Evolutionary conservation across 2,888 invertebrate species (phyloP), one percentile per base, ranked within the genome.

Genomic region (Catocala nupta): DNA sequence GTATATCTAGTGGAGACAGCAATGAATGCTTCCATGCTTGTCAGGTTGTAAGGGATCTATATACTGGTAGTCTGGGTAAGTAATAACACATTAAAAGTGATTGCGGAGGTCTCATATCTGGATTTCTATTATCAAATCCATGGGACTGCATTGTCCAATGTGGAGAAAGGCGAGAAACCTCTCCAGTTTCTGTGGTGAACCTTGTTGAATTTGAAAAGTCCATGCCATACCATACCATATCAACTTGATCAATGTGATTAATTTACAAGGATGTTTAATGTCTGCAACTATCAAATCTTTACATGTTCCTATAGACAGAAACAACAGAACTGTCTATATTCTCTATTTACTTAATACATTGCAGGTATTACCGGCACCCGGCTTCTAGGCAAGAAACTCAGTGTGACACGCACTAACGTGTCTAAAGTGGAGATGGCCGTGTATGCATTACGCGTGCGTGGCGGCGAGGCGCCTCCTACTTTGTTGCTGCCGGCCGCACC

Each of bases 371-470:
- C 78, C 58, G 81, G 86, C 9, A 80, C 76, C 25, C 86, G 87
- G 10, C 86, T 98, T 81, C 87, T 98, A 47, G 90, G 95, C 11
- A 95, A 96, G 39, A 98, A 98, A 89, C 89, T 96, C 53, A 91
- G 93, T 45, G 96, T 96, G 0, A 94, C 98, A 54, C 95, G 96
- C 47, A 96, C 96, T 75, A 98, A 97, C 84, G 95, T 98, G 48
- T 78, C 94, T 0, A 98, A 98, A 91, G 97, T 98, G 81, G 98
- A 98, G 85, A 95, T 96, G 69, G 97, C 97, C 0, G 97, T 97
- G 82, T 98, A 97, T 80, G 96, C 97, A 9, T 95, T 98, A 16
- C 95, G 96, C 73, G 96, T 98, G 1, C 95, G 98, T 34, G 97
- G 97, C 0, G 96, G 96, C 0, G 98, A 98, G 87, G 96, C 97